Evolutionary conservation across 2,113 vertebrate species (phyloP), one percentile per base, ranked within the genome.

Genomic region (Brachionichthys hirsutus): DNA sequence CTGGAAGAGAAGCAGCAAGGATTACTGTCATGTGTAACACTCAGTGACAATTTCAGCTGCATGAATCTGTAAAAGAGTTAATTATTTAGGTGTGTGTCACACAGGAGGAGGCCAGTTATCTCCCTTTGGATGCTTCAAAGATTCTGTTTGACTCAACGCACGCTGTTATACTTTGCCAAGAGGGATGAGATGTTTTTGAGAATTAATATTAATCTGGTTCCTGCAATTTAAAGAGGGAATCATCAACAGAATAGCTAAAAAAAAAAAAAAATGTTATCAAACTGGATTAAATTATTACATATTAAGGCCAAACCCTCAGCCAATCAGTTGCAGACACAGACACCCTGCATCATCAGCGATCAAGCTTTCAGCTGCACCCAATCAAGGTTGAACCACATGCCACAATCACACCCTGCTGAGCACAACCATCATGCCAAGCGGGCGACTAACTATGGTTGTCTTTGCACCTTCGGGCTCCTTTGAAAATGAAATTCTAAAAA

Each of bases 11-110:
- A 74, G 71, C 71, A 49, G 61, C 42, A 3, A 20, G 80, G 82
- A 85, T 89, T 86, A 87, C 75, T 83, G 88, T 88, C 82, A 73
- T 51, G 55, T 71, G 74, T 58, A 41, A 65, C 41, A 35, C 65
- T 67, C 51, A 43, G 34, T 47, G 60, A 81, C 82, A 75, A 60
- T 78, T 81, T 67, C 62, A 67, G 62, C 70, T 56, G 44, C 57
- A 19, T 59, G 41, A 67, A 72, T 84, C 40, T 65, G 63, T 56
- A 72, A 16, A 22, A 15, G 62, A 64, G 67, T 72, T 77, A 71
- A 78, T 78, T 80, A 82, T 54, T 58, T 59, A 82, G 76, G 76
- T 82, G 75, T 60, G 65, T 80, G 67, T 73, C 77, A 76, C 15
- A 35, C 63, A 72, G 41, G n/a, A 22, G 77, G 79, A 34, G 48